Conservation (phyloP, 1,140 invertebrate species). For the Euwallacea fornicatus region DNA sequence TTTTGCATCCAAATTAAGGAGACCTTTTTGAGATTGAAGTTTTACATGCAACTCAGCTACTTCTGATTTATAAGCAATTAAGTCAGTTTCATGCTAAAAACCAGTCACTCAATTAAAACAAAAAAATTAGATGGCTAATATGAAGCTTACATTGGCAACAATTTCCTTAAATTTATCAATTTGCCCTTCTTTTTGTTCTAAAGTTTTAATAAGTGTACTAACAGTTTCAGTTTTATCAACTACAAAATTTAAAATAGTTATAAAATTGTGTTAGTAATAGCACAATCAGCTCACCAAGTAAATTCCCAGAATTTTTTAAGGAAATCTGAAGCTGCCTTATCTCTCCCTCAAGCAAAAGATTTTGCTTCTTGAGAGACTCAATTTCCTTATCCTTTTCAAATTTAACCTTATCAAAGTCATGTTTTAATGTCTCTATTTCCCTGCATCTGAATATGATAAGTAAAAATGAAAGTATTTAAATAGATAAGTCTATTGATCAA, state of each 20-base stretch:
- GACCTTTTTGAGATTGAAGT: slow-evolving; percentile 40
- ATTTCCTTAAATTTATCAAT: slow-evolving; percentile 24
- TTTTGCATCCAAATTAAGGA: slow-evolving; percentile 40
- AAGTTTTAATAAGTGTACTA: slow-evolving; percentile 33
- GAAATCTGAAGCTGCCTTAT: slow-evolving; percentile 42
- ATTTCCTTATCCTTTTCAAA: slow-evolving; percentile 43
- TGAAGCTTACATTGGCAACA: not conserved
- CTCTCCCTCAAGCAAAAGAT: slow-evolving; percentile 44
- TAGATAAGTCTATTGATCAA: not conserved
- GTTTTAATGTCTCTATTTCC: slow-evolving; percentile 47
- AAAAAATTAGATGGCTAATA: not conserved
- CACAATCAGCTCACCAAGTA: slow-evolving; percentile 41
- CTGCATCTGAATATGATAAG: slow-evolving; percentile 38
- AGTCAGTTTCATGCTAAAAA: slow-evolving; percentile 39
- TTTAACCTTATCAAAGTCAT: slow-evolving; percentile 46
- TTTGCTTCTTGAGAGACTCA: slow-evolving; percentile 42
- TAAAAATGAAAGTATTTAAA: no score
- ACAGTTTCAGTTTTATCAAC: slow-evolving; percentile 44
- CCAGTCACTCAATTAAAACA: slow-evolving; percentile 8
- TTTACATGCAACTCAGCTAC: slow-evolving; percentile 43
- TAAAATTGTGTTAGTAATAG: not conserved
- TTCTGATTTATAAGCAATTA: slow-evolving; percentile 40
- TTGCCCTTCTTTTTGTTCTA: slow-evolving; percentile 35
- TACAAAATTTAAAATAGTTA: slow-evolving; percentile 27
- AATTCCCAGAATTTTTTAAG: slow-evolving; percentile 43